Evolutionary conservation across 2,888 invertebrate genomes (phyloP).

Genomic region (Diachrysia chrysitis): DNA sequence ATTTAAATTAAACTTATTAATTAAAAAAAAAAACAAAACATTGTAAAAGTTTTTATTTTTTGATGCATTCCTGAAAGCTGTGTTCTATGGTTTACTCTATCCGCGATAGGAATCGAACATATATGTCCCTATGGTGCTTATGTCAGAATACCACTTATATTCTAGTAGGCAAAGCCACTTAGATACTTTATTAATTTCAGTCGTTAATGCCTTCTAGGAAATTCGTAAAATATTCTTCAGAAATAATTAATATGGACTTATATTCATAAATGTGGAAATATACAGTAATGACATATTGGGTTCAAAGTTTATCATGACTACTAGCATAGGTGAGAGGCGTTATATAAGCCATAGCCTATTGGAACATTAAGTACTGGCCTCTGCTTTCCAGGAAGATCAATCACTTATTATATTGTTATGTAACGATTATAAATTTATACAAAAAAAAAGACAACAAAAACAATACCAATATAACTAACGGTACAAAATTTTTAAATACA

Average conservation of each 20-base stretch:
- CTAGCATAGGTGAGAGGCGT: neutral
- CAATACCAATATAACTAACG: too few species aligned
- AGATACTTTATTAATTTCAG: too few species aligned
- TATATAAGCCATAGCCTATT: neutral
- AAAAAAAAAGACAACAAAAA: neutral
- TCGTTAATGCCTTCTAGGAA: neutral
- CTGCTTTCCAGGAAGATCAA: neutral
- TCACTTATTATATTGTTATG: neutral
- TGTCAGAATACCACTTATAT: too few species aligned
- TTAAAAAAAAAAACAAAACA: too few species aligned
- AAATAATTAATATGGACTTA: neutral
- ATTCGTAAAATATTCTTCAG: neutral
- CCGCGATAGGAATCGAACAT: too few species aligned
- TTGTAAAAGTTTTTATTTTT: too few species aligned
- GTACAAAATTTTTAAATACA: too few species aligned
- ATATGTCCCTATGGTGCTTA: too few species aligned
- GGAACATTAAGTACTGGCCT: neutral
- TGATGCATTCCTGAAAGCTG: too few species aligned
- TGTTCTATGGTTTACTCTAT: too few species aligned
- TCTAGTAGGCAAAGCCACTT: too few species aligned
- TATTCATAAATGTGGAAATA: neutral
- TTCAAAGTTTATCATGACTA: constrained; percentile 5
- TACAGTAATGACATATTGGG: constrained; percentile 5
- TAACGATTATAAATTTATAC: neutral
- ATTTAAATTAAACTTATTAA: too few species aligned